A percentile compares a stretch with the other conserved stretches of the same genome.
Evolutionary conservation across 2,797 vertebrate species (phyloP).

Genomic region (Cuculus canorus): DNA sequence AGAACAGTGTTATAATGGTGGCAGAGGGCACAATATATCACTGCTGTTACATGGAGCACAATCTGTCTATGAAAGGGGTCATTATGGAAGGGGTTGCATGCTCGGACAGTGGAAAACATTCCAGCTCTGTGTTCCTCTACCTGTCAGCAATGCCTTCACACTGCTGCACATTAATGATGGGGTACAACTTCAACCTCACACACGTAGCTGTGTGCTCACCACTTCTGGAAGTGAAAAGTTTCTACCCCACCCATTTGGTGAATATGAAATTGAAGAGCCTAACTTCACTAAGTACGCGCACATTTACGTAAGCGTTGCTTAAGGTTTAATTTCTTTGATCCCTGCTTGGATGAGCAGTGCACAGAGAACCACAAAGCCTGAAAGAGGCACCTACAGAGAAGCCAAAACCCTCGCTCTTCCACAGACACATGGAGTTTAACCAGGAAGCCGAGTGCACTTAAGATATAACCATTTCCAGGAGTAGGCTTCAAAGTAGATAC

Average conservation of each 20-base stretch:
- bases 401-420: neutral
- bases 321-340: conserved; percentile 21
- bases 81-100: neutral
- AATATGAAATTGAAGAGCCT: neutral
- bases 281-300: conserved; percentile 12
- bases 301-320: conserved; percentile 16
- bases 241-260: neutral
- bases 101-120: neutral
- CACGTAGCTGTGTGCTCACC: neutral
- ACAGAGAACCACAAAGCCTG: conserved; percentile 3
- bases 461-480: conserved; percentile 25
- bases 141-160: conserved; percentile 20
- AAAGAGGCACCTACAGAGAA: conserved; percentile 25
- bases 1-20: neutral
- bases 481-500: conserved; percentile 7
- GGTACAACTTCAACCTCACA: conserved; percentile 2
- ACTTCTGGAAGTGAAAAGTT: neutral
- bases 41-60: neutral
- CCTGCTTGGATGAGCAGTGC: neutral
- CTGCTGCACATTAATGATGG: neutral
- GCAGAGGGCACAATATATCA: neutral
- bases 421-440: neutral
- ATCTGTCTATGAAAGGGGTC: conserved; percentile 5
- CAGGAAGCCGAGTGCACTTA: neutral
- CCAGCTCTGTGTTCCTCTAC: neutral